Base-by-base conservation (phyloP, 2,888 invertebrate species). In the Orthosia cruda region DNA sequence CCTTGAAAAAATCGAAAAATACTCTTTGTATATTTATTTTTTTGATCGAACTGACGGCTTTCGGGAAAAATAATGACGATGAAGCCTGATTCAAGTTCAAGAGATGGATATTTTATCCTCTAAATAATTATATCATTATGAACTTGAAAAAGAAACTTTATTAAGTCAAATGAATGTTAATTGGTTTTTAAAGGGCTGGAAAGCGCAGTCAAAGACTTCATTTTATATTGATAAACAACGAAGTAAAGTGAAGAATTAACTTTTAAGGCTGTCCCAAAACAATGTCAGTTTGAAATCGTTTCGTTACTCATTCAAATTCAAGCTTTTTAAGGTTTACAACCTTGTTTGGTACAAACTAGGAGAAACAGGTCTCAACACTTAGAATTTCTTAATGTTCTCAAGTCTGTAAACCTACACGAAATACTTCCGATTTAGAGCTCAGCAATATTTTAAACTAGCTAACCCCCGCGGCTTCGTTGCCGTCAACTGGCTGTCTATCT, bases 171-270 rank as follows among this genome's bases (percentile, higher is more conserved):
- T 59, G 4, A 65, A 12, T 18, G 7, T 16, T 23, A 49, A 59
- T 70, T 4, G 7, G 69, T 20, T 57, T 26, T 1, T 0, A 7
- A 26, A 65, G 4, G 26, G 20, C 54, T 58, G 5, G 9, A 1
- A 65, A 9, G n/a, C 40, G 11, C 57, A 52, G 26, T 61, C 23
- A 18, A 40, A n/a, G 16, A 58, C 20, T 59, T 55, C 11, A 64
- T 74, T 40, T 66, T 23, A 68, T 50, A 77, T 66, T 77, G 23
- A 55, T 76, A 66, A 61, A 40, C 20, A 47, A 0, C 15, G 3
- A 61, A 68, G 18, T 20, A 20, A 68, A 65, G 55, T 74, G 40
- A 20, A 47, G 23, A 47, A 65, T 26, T 64, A 73, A 74, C 55
- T 80, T 74, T 54, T 2, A 61, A 13, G 13, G 26, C 11, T 13